Percentiles rank a stretch among this genome's conserved stretches.
Conservation (phyloP, 2,888 invertebrate species). For the Sarcophaga rosellei region DNA sequence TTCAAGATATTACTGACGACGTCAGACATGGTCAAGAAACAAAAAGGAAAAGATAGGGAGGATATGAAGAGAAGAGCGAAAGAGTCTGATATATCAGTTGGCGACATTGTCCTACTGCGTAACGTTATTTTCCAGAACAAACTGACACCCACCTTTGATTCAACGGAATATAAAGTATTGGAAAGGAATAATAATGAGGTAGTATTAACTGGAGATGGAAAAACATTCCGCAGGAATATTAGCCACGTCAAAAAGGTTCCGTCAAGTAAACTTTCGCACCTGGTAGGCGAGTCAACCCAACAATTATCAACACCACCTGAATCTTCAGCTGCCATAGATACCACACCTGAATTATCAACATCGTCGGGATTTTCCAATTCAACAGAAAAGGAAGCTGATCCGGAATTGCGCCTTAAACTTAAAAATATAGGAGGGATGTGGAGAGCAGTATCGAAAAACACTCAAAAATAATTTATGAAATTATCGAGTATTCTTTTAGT, state of each 20-base stretch:
- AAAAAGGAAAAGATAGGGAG: slow-evolving; percentile 19
- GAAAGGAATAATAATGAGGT: not conserved
- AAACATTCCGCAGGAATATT: slow-evolving; percentile 3
- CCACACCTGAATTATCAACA: not conserved
- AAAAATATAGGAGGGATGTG: slow-evolving; percentile 11
- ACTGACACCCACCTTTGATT: slow-evolving; percentile 6
- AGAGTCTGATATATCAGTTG: not conserved
- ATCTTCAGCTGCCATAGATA: not conserved
- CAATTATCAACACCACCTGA: slow-evolving; percentile 1
- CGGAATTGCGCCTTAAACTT: slow-evolving; percentile 1
- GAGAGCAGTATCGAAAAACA: not conserved
- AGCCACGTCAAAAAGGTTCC: slow-evolving; percentile 5
- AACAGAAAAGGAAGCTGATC: not conserved
- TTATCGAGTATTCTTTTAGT: no score
- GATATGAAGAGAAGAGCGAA: not conserved
- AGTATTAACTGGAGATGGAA: not conserved
- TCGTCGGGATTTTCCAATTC: not conserved
- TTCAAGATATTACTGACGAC: slow-evolving; percentile 35
- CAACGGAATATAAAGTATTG: slow-evolving; percentile 5
- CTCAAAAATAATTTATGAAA: not conserved
- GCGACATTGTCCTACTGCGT: not conserved
- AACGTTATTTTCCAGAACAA: slow-evolving; percentile 1
- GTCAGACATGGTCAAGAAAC: slow-evolving; percentile 32
- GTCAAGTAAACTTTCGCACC: not conserved
- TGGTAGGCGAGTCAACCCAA: not conserved